Base-by-base conservation (phyloP, 2,888 invertebrate genomes). In the Rhingia campestris region DNA sequence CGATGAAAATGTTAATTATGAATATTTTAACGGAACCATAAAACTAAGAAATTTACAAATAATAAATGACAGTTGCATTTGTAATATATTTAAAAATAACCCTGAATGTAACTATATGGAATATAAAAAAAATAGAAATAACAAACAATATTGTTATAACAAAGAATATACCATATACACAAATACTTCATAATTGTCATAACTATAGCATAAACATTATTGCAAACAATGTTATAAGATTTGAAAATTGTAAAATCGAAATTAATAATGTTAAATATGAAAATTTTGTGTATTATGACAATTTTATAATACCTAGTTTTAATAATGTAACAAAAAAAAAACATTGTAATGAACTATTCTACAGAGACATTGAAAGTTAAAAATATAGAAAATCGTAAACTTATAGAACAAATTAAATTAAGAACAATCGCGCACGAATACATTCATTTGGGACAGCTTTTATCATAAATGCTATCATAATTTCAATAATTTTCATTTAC, bases 121-220 rank as follows among this genome's bases (percentile, higher is more conserved):
- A 32, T 53, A 43, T 32, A n/a, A 56, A 41, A 47, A 54, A 76
- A 0, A 33, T 54, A 41, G 35, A n/a, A n/a, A n/a, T n/a, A n/a
- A n/a, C n/a, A n/a, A n/a, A n/a, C n/a, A 53, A 66, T 35, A 59
- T 75, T 66, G 30, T 59, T 22, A 43, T 58, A 41, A 75, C 66
- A 6, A 75, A 75, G 49, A 75, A 58, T 37, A 49, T 66, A 4
- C n/a, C 6, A n/a, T 39, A 56, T 10, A 76, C 43, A 6, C 3
- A 59, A 41, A 51, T 61, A 7, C 5, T 35, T n/a, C 76, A 76
- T 9, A 76, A 51, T 37, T 37, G 37, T 37, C 4, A 37, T 37
- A 37, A 37, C 6, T 37, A 6, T 6, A 37, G 4, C 6, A 5
- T 37, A 37, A 37, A 37, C 6, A 37, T 6, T 37, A 37, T n/a